phyloP scores from a whole-genome alignment of 2,888 invertebrate species.

The Ophion slaviceki region DNA sequence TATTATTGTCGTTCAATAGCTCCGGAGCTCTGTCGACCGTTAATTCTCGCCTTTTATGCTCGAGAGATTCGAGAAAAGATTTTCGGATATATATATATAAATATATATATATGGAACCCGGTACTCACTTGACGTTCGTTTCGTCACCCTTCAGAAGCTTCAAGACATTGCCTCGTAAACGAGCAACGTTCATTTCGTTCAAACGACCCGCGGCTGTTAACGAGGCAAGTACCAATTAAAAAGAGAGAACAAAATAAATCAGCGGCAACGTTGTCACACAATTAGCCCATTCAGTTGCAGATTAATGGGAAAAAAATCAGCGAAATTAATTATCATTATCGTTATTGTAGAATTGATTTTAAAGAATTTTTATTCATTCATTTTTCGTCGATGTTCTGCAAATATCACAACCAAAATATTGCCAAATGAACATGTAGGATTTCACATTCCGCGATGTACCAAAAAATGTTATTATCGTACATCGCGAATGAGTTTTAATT shows the following conservation, averaged over 20 bases:
- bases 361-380: no score
- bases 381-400: no score
- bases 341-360: neutral
- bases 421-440: no score
- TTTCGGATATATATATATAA: neutral
- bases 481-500: neutral
- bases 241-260: neutral
- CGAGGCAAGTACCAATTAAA: neutral
- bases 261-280: neutral
- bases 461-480: no score
- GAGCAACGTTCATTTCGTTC: conserved; percentile 48
- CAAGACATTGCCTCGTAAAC: conserved; percentile 59
- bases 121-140: conserved; percentile 60
- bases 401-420: no score
- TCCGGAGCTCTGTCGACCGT: conserved; percentile 26
- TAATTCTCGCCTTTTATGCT: conserved; percentile 25
- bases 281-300: no score
- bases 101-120: neutral
- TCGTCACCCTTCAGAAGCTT: conserved; percentile 63
- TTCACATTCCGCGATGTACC: no score
- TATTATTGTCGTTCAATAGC: conserved; percentile 42
- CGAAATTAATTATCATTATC: neutral
- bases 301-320: neutral
- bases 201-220: conserved; percentile 21
- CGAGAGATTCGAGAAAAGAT: conserved; percentile 6